A percentile compares a stretch with the other conserved stretches of the same genome.
These are phyloP conservation scores for Echeneis naucrates DNA, from an alignment of 2,797 vertebrate species.

Conservation along the genomic window DNA sequence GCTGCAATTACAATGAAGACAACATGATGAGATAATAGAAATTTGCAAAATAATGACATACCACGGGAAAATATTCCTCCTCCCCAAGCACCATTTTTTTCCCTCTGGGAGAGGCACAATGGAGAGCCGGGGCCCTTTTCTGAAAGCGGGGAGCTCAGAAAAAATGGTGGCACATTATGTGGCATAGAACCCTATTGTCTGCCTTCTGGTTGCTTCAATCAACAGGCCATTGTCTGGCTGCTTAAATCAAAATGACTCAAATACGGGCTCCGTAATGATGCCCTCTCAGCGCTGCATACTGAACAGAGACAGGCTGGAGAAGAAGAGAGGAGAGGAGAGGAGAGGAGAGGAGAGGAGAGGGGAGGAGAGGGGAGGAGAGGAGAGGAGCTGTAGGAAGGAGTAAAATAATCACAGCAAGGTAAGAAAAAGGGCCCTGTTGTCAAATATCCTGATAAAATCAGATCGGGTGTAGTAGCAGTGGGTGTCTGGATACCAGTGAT, in stretches of 20 bases:
- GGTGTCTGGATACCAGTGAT: conserved; percentile 76
- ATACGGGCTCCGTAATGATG: conserved; percentile 99
- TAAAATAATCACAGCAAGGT: conserved; percentile 89
- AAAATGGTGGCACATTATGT: conserved; percentile 99
- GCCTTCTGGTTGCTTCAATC: conserved; percentile 99
- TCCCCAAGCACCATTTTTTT: conserved; percentile 98
- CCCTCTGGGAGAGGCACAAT: conserved; percentile 89
- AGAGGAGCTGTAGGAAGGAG: conserved; percentile 58
- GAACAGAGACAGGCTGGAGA: conserved; percentile 89
- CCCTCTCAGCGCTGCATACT: conserved; percentile 96
- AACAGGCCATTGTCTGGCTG: conserved; percentile 99
- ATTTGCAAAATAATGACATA: conserved; percentile 99
- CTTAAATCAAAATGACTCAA: conserved; percentile 99
- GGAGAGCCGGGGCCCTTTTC: conserved; percentile 95
- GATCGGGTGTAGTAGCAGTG: conserved; percentile 5
- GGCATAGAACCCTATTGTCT: conserved; percentile 99
- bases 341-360: conserved; percentile 76
- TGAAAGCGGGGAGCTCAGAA: conserved; percentile 85
- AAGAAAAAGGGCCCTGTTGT: conserved; percentile 47
- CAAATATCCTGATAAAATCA: conserved; percentile 39
- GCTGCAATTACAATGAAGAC: conserved; percentile 99
- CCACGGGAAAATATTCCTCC: conserved; percentile 99
- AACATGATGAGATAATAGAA: conserved; percentile 99
- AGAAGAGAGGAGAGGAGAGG: conserved; percentile 55
- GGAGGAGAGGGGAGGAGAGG: conserved; percentile 40